Base-by-base conservation (phyloP, 2,797 vertebrate species). In the Fringilla coelebs region DNA sequence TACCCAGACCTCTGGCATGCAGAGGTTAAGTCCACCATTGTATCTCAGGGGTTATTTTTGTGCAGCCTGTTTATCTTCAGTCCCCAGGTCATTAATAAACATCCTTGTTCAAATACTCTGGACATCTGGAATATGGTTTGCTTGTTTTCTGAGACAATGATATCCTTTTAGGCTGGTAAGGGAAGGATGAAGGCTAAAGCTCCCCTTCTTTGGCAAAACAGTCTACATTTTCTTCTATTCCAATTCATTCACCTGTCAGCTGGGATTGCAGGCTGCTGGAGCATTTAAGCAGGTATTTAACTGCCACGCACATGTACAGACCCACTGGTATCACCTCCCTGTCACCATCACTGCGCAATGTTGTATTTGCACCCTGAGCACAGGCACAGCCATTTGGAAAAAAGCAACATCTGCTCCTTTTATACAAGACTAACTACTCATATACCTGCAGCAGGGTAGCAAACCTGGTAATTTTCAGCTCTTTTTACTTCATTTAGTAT, bases 41-140 rank as follows among this genome's bases (percentile, higher is more conserved):
- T 93, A 61, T 46, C 61, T 49, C 10, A 3, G 67, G 3, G 20
- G 74, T 87, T 88, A 82, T 95, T 95, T 97, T 88, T 38, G 57
- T 86, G 77, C 54, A 67, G 91, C n/a, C 88, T 96, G 95, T 94
- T 97, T 96, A 87, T 93, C 94, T 95, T 91, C 90, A 90, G 74
- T 77, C 60, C 63, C 77, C 94, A 93, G 88, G 54, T 91, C 95
- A 66, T 93, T 96, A 92, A 95, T 88, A 96, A 96, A 94, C 94
- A 96, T 93, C 94, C 94, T 96, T 72, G 81, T 87, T 80, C 75
- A 67, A 94, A 96, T 90, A 82, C 51, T 93, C 82, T 61, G 34
- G 91, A 93, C 95, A 95, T 96, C 94, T 96, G 95, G 94, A 95
- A 94, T 91, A 95, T 92, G 81, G 77, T 74, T 96, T 96, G 29